Conservation (phyloP, 1,140 invertebrate genomes). For the Cotesia glomerata region DNA sequence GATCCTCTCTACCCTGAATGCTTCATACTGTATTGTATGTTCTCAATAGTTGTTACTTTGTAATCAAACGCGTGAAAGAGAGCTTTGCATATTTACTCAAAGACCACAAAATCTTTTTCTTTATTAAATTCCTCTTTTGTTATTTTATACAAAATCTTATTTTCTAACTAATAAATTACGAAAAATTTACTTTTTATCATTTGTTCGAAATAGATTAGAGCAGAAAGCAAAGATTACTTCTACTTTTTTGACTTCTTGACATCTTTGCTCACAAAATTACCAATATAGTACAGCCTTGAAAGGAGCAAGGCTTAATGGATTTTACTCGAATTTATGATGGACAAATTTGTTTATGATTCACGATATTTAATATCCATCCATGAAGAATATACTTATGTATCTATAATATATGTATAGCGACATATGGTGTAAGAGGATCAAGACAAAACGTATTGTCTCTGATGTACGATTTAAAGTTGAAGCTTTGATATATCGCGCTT, state of each 20-base stretch:
- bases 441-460: conserved; percentile 11
- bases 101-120: not conserved
- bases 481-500: conserved; percentile 26
- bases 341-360: not conserved
- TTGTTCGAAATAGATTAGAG: too few relatives aligned
- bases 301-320: too few relatives aligned
- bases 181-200: too few relatives aligned
- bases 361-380: not conserved
- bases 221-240: too few relatives aligned
- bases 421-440: not conserved
- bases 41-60: not conserved
- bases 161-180: too few relatives aligned
- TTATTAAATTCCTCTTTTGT: not conserved
- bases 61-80: conserved; percentile 37
- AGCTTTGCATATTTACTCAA: conserved; percentile 31
- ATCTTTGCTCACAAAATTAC: too few relatives aligned
- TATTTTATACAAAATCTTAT: too few relatives aligned
- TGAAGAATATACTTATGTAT: not conserved
- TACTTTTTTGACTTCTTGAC: too few relatives aligned
- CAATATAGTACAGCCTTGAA: too few relatives aligned
- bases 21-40: not conserved
- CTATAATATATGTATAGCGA: not conserved
- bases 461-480: conserved; percentile 19
- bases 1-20: not conserved
- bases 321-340: too few relatives aligned